Evolutionary conservation across 2,888 invertebrate species (phyloP), one percentile per base, ranked within the genome.

Genomic region (Drosophila prolongata): DNA sequence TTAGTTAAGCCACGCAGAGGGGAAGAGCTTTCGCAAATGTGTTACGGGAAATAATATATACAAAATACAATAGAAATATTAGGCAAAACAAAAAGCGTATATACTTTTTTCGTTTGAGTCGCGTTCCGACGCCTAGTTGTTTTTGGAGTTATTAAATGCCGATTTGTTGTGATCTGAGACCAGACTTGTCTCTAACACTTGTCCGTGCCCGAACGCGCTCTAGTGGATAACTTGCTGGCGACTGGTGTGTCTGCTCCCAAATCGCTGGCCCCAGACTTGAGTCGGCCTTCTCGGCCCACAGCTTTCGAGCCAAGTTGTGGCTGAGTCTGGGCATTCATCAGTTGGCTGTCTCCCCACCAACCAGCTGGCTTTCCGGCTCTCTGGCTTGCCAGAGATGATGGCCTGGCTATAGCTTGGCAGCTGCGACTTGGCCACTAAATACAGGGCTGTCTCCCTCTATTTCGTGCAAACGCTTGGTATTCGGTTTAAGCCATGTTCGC

Each of bases 171-270:
- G 70, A 54, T 54, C 54, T 49, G 49, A 49, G 40, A 37, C 27
- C 38, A 30, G 49, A 30, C 44, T 56, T 46, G 68, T 50, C 53
- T 49, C 56, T 30, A 68, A 67, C 75, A 76, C 74, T 80, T 77
- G 77, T 89, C 90, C 89, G 90, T 78, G 76, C 85, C 65, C 79
- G 80, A 79, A 81, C 87, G 89, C 90, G 89, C 78, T 80, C 87
- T 76, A 78, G 79, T 90, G 79, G 87, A 80, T 85, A 87, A 83
- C 86, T 89, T 79, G 87, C 83, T 90, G 78, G 82, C 89, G 89
- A 90, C 90, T 90, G 87, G 75, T 77, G 74, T 62, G 62, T 58
- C 75, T 65, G 74, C 59, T 68, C 74, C 75, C 73, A 62, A 76
- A 75, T 80, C 76, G 71, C 64, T 75, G 56, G 69, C 70, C 59